A percentile compares a stretch with the other conserved stretches of the same genome.
phyloP scores from a whole-genome alignment of 2,888 invertebrate genomes.

The Ormyrus labotus region DNA sequence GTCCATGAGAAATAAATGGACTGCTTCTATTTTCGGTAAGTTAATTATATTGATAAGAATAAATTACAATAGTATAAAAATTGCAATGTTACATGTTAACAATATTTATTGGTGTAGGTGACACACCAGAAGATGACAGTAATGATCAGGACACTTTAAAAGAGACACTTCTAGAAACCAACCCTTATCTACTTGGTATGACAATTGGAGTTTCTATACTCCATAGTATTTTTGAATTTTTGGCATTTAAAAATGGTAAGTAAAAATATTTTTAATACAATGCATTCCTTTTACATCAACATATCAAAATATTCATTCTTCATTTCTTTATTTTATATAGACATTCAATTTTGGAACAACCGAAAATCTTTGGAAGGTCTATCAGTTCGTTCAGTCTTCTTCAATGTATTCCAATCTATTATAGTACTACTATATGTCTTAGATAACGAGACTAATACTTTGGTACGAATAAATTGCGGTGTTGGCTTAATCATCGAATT shows the following conservation, averaged over 20 bases:
- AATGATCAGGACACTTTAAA: slow-evolving; percentile 93
- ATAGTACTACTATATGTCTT: slow-evolving; percentile 97
- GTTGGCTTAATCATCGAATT: slow-evolving; percentile 96
- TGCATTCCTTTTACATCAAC: background rate
- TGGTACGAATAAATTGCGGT: slow-evolving; percentile 95
- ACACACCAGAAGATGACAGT: slow-evolving; percentile 87
- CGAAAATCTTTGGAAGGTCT: slow-evolving; percentile 97
- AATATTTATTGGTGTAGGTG: slow-evolving; percentile 65
- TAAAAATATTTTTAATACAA: slow-evolving; percentile 20
- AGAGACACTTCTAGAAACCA: slow-evolving; percentile 96
- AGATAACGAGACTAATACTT: slow-evolving; percentile 98
- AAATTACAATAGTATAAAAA: background rate
- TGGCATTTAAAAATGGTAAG: slow-evolving; percentile 98
- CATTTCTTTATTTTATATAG: slow-evolving; percentile 72
- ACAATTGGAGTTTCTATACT: slow-evolving; percentile 95
- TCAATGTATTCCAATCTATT: slow-evolving; percentile 97
- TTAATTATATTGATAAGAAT: slow-evolving; percentile 8
- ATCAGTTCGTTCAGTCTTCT: slow-evolving; percentile 98
- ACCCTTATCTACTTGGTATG: slow-evolving; percentile 93
- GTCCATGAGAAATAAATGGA: slow-evolving; percentile 92
- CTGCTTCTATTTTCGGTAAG: slow-evolving; percentile 72
- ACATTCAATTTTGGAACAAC: slow-evolving; percentile 99
- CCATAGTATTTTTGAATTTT: slow-evolving; percentile 97
- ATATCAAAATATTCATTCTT: background rate
- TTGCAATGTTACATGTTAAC: background rate